Conservation (phyloP, 2,888 invertebrate species). For the Argyresthia goedartella region DNA sequence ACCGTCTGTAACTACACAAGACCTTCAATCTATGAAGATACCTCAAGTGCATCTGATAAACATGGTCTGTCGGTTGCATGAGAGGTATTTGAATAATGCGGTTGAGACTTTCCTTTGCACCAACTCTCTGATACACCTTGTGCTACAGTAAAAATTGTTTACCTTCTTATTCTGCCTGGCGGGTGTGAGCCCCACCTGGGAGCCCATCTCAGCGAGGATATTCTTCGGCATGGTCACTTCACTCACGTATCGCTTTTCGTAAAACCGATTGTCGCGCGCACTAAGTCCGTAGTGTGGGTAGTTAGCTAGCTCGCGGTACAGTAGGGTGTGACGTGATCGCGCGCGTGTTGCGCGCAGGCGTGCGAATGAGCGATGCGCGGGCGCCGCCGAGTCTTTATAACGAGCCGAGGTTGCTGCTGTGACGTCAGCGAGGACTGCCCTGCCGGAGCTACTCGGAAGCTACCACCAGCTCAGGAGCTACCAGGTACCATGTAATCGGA, state of each 20-base stretch:
- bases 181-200: slow-evolving; percentile 60
- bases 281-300: not conserved
- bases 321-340: slow-evolving; percentile 20
- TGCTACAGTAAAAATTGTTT: slow-evolving; percentile 11
- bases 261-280: not conserved
- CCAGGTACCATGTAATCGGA: not conserved
- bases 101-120: too few species aligned
- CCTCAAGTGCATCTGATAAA: too few species aligned
- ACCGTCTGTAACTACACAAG: too few species aligned
- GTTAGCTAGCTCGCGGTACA: not conserved
- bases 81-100: too few species aligned
- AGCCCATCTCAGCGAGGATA: slow-evolving; percentile 62
- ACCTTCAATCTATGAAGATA: too few species aligned
- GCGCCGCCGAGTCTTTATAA: slow-evolving; percentile 32
- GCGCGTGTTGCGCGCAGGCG: slow-evolving; percentile 42
- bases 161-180: slow-evolving; percentile 53
- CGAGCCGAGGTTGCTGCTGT: slow-evolving; percentile 17
- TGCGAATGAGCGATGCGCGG: slow-evolving; percentile 34
- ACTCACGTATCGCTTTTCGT: not conserved
- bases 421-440: slow-evolving; percentile 27
- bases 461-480: not conserved
- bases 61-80: too few species aligned
- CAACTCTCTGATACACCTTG: too few species aligned
- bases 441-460: not conserved
- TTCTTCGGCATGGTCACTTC: slow-evolving; percentile 50